Base-by-base conservation (phyloP, 2,888 invertebrate genomes). In the Mesorhabditis sp. region DNA sequence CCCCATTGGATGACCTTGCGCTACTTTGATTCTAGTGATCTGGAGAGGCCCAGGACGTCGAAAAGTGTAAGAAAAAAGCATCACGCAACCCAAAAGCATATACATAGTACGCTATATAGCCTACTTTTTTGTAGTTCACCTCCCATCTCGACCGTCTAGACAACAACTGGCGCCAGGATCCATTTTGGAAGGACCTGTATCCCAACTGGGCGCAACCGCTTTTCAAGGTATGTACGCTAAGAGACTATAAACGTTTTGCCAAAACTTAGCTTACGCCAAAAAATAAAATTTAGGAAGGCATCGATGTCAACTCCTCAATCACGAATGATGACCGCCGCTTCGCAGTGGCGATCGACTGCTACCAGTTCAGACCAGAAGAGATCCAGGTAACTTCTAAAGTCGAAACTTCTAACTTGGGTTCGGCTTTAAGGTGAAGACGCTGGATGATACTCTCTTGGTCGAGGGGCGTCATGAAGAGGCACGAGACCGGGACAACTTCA, bases 311-410 rank as follows among this genome's bases (percentile, higher is more conserved):
- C 65, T 80, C 80, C 3, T 72, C 74, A 43, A 82, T 83, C 50
- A 72, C 74, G 50, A 84, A 83, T 63, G 84, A 84, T 66, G 78
- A 78, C 45, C 70, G 72, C 44, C 77, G 76, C 42, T 84, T 84
- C 71, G 80, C 82, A 10, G 84, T 84, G 42, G 84, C 82, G 62
- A 79, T 84, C 66, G 84, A 84, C 67, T 78, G 81, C 15, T 84
- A 84, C 62, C 84, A 84, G 66, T 84, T 84, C 77, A 77, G 78
- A 66, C 84, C 84, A n/a, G 84, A 84, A 67, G 84, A 84, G 67
- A 76, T 84, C 28, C 83, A 84, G 74, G 82, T 82, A 64, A 42
- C 6, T 7, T 13, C 4, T 2, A 28, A 28, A 28, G 28, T 28
- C 28, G 28, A 28, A 28, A 64, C n/a, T 2, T 41, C 15, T 65